Conservation (phyloP, 2,797 vertebrate genomes). For the Pipistrellus pipistrellus region DNA sequence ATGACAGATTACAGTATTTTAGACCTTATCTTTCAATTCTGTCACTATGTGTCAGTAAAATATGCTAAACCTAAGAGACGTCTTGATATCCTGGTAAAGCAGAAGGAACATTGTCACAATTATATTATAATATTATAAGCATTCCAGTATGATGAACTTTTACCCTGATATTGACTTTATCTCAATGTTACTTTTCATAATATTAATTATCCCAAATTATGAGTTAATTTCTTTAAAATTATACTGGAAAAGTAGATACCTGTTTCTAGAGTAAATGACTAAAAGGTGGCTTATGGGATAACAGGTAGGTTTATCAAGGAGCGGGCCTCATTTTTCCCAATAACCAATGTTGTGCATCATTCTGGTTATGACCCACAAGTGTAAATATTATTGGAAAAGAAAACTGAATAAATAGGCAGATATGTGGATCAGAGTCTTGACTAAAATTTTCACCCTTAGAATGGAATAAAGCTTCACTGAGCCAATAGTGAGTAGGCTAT, state of each 20-base stretch:
- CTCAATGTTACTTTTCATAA: constrained; percentile 26
- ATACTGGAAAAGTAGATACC: neutral
- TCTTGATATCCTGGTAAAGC: constrained; percentile 15
- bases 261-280: constrained; percentile 12
- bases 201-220: constrained; percentile 36
- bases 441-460: constrained; percentile 31
- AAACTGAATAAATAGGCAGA: constrained; percentile 47
- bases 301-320: neutral
- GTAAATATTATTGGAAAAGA: constrained; percentile 15
- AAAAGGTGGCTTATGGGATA: neutral
- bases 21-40: neutral
- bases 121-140: neutral
- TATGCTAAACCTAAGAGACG: constrained; percentile 9
- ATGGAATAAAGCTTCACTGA: constrained; percentile 27
- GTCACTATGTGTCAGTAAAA: neutral
- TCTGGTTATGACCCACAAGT: neutral
- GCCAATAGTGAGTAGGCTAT: neutral
- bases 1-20: neutral
- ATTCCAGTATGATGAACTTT: neutral
- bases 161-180: constrained; percentile 6
- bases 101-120: neutral
- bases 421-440: neutral
- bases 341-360: constrained; percentile 12
- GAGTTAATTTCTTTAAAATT: constrained; percentile 13
- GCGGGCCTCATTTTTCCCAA: constrained; percentile 10